These are phyloP conservation scores for Drosophila longiperda DNA, from an alignment of 2,888 invertebrate genomes.

Conservation along the genomic window DNA sequence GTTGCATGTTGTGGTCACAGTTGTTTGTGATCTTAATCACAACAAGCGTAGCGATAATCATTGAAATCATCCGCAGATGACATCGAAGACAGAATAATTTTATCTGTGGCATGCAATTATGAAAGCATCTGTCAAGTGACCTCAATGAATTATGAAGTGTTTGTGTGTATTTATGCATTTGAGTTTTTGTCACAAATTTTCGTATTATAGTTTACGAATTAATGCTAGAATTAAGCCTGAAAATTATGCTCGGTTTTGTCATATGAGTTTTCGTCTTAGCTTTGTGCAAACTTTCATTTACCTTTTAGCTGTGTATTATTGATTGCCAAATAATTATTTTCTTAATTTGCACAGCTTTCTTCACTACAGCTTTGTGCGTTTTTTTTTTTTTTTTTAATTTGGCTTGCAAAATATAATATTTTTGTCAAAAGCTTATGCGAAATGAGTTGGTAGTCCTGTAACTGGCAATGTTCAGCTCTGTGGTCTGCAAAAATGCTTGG, in stretches of 20 bases:
- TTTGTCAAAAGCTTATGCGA: background rate
- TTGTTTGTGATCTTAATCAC: conserved; percentile 7
- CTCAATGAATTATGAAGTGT: conserved; percentile 29
- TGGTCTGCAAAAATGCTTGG: conserved; percentile 31
- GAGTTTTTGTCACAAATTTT: background rate
- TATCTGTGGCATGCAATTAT: conserved; percentile 67
- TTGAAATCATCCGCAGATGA: conserved; percentile 20
- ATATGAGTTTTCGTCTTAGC: background rate
- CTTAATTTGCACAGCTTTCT: background rate
- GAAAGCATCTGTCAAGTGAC: conserved; percentile 70
- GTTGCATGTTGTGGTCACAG: conserved; percentile 20
- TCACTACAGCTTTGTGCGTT: background rate
- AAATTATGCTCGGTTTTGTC: background rate
- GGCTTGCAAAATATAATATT: background rate
- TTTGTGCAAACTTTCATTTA: background rate
- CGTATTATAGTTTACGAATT: background rate
- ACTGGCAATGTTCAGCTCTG: conserved; percentile 20
- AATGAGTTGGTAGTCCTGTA: conserved; percentile 7
- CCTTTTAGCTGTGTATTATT: background rate
- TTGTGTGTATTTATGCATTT: background rate
- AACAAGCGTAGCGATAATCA: conserved; percentile 10
- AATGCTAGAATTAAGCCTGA: too few relatives aligned
- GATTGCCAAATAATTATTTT: background rate
- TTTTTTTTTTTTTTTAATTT: background rate
- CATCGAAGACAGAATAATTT: conserved; percentile 31